Base-by-base conservation (phyloP, 2,888 invertebrate genomes). In the Melitaea athalia region DNA sequence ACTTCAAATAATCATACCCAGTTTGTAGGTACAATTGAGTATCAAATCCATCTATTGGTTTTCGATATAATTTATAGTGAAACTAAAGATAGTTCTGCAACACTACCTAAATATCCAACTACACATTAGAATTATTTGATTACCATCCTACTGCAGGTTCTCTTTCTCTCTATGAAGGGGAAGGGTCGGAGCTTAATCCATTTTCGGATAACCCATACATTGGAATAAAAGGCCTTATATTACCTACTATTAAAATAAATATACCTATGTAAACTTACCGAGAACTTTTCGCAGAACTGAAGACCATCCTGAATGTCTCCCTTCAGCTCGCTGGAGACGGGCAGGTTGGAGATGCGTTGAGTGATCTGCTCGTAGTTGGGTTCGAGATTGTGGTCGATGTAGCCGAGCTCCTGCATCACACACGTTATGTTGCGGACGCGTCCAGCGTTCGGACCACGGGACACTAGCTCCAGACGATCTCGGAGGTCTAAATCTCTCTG, bases 361-460 rank as follows among this genome's bases (percentile, higher is more conserved):
- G 93, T 92, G 79, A 95, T 95, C 82, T 94, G 94, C 45, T 92
- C 93, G 79, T 93, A 95, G 84, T 95, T 95, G 0, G 95, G 95
- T 77, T 95, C 95, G 76, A 95, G 85, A 80, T 94, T 94, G 73
- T 93, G 82, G 80, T 95, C 95, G 76, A 95, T 90, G 84, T 95
- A 95, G 63, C 95, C 95, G 0, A 95, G 89, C 79, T 95, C 95
- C 79, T 95, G 95, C 95, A 95, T 95, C 49, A 95, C 95, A 81
- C 95, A 95, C 0, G 95, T 95, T 33, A 95, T 94, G 84, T 95
- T 95, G 72, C 91, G 87, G 1, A 93, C 91, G 75, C 93, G 93
- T 4, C 92, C 93, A 17, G 89, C 88, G 38, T 75, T 77, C 72
- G 93, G 86, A 12, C 92, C 90, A 0, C 93, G 89, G 6, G 94